Evolutionary conservation across 1,140 invertebrate species (phyloP).

Genomic region (Mya arenaria): DNA sequence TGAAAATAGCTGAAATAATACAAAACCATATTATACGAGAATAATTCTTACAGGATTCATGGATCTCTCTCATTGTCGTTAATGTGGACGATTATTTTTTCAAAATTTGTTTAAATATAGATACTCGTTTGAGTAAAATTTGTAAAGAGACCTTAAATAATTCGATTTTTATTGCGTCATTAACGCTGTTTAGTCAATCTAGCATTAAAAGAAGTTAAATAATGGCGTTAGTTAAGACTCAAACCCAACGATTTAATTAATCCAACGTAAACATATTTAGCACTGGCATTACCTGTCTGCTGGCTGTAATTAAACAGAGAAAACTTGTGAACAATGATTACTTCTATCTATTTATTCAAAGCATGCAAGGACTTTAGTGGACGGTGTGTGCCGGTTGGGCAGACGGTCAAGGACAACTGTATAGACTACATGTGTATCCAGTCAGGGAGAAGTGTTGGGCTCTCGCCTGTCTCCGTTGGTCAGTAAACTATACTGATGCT

Average conservation of each 20-base stretch:
- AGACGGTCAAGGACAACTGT: conserved; percentile 8
- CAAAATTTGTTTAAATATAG: background rate
- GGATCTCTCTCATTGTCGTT: background rate
- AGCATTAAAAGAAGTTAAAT: background rate
- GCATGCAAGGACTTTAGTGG: conserved; percentile 29
- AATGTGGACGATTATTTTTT: background rate
- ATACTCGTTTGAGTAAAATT: background rate
- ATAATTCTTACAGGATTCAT: too few relatives aligned
- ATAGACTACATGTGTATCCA: conserved; percentile 28
- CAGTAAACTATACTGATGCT: too few relatives aligned
- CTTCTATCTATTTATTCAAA: too few relatives aligned
- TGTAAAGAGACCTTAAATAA: background rate
- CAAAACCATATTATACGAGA: too few relatives aligned
- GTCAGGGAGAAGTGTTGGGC: background rate
- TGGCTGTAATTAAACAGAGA: too few relatives aligned
- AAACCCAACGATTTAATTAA: background rate
- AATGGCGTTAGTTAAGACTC: background rate
- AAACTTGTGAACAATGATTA: too few relatives aligned
- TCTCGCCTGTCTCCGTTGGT: conserved; percentile 12
- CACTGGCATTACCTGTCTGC: too few relatives aligned
- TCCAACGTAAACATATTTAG: background rate
- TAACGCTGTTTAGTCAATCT: background rate
- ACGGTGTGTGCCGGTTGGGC: background rate
- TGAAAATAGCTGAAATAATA: too few relatives aligned
- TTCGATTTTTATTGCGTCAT: too few relatives aligned